Conservation (phyloP, 2,113 vertebrate genomes). For the Calcarius ornatus region DNA sequence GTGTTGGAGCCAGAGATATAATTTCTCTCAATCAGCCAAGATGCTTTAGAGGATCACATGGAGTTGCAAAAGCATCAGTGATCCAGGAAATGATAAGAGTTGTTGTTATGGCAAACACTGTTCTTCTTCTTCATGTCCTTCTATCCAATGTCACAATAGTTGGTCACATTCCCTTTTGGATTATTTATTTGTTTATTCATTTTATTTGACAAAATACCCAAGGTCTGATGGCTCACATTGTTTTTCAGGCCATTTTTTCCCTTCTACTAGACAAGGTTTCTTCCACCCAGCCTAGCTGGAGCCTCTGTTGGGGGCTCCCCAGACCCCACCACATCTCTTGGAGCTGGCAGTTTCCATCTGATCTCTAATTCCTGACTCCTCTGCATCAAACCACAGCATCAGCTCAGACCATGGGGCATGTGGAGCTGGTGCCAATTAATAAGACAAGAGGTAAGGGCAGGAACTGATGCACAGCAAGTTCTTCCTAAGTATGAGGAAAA, state of each 20-base stretch:
- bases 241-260: neutral
- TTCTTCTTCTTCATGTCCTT: neutral
- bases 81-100: neutral
- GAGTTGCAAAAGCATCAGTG: neutral
- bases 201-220: neutral
- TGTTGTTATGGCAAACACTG: neutral
- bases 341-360: neutral
- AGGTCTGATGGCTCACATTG: neutral
- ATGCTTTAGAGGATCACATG: neutral
- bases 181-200: neutral
- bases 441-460: neutral
- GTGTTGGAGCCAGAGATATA: neutral
- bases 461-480: neutral
- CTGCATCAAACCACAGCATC: accelerated
- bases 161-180: neutral
- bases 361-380: neutral
- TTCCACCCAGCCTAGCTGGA: neutral
- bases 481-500: neutral
- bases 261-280: neutral
- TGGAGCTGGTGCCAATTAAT: neutral
- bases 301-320: neutral
- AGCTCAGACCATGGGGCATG: accelerated
- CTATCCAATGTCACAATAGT: neutral
- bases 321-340: neutral
- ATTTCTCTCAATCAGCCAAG: neutral